These are phyloP conservation scores for Endotricha flammealis DNA, from an alignment of 2,888 invertebrate species.

Conservation along the genomic window DNA sequence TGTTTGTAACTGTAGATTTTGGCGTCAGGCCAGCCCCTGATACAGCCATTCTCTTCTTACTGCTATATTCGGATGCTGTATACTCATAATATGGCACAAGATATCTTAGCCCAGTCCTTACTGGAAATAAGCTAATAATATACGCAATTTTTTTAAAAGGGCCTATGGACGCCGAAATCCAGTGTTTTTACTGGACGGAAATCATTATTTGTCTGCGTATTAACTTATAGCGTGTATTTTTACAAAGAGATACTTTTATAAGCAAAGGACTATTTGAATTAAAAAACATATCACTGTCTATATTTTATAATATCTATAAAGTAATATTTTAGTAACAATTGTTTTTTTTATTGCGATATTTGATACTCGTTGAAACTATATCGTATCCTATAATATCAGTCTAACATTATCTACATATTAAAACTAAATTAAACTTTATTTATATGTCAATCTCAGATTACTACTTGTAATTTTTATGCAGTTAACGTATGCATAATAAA, in stretches of 20 bases:
- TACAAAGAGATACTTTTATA: too few species aligned
- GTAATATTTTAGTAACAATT: not conserved
- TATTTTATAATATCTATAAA: too few species aligned
- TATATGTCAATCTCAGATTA: not conserved
- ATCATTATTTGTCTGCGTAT: too few species aligned
- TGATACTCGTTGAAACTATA: constrained; percentile 18
- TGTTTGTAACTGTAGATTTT: constrained; percentile 49
- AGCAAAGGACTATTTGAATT: too few species aligned
- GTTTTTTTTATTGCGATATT: constrained; percentile 9
- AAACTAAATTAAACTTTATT: not conserved
- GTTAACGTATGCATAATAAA: too few species aligned
- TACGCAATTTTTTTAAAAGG: too few species aligned
- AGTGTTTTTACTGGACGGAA: too few species aligned
- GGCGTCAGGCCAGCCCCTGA: constrained; percentile 50
- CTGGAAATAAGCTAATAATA: too few species aligned
- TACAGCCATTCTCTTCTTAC: constrained; percentile 38
- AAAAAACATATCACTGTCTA: too few species aligned
- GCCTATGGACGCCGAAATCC: too few species aligned
- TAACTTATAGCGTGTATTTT: too few species aligned
- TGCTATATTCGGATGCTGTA: constrained; percentile 33
- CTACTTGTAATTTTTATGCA: not conserved
- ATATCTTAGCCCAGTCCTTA: too few species aligned
- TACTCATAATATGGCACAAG: constrained; percentile 7
- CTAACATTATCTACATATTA: not conserved
- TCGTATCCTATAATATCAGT: constrained; percentile 7